Evolutionary conservation across 1,140 invertebrate species (phyloP), one percentile per base, ranked within the genome.

Genomic region (Reticulitermes speratus): DNA sequence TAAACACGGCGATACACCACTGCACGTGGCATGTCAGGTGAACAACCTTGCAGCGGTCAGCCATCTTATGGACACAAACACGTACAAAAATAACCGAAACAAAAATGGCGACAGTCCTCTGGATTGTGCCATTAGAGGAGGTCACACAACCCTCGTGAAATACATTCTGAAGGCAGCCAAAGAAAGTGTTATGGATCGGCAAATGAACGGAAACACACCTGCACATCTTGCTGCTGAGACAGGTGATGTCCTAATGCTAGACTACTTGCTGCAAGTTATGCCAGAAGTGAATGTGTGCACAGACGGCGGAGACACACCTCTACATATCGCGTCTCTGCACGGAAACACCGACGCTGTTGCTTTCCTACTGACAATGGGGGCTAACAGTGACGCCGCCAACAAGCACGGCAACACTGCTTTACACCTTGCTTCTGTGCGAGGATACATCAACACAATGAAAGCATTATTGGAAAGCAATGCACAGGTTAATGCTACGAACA

Each of bases 301-400:
- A 21, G 82, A 83, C 6, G 52, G 82, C 85, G 93, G 94, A 82
- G 94, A 94, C 69, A 94, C 94, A 23, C 95, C 95, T 0, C 89
- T 96, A 30, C 95, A 96, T 88, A 94, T 96, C 89, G 96, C 96
- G 25, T 94, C 94, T 81, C 92, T 93, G 82, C 94, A 95, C 89
- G 95, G 95, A 2, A 95, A 93, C 88, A 90, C 95, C 45, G 92
- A 94, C 85, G 92, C 96, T 8, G 92, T 94, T 8, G 91, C 95
- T 90, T 90, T 95, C 44, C 90, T 98, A 59, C 87, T 97, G 69
- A 91, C 94, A 85, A 93, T 93, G 69, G 95, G 95, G 8, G 96
- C 96, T 0, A 93, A 96, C 88, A 92, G 95, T 0, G 91, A 94
- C 2, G 91, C 94, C 2, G 93, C 93, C 90, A 96, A 95, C 44